Evolutionary conservation across 2,888 invertebrate genomes (phyloP).

Genomic region (Protophormia terraenovae): DNA sequence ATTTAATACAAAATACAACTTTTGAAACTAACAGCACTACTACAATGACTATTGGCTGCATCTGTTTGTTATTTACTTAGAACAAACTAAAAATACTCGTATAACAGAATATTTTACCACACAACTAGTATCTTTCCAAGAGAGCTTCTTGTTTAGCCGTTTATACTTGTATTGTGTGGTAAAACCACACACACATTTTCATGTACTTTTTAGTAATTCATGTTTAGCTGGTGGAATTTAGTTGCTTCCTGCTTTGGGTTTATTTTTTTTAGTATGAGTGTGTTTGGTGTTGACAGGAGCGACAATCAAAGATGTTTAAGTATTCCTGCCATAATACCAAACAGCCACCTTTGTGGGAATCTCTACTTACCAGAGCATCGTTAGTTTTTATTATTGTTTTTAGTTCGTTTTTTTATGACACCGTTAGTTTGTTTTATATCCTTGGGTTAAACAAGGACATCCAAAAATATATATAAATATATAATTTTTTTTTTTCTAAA

Average conservation of each 20-base stretch:
- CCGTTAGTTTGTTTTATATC: conserved; percentile 61
- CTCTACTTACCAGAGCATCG: background rate
- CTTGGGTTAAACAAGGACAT: conserved; percentile 62
- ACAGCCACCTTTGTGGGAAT: conserved; percentile 49
- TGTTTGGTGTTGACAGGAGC: conserved; percentile 50
- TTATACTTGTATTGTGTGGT: conserved; percentile 11
- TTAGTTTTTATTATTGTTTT: background rate
- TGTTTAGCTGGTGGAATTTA: conserved; percentile 22
- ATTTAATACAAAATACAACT: conserved; percentile 40
- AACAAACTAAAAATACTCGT: background rate
- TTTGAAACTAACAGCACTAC: background rate
- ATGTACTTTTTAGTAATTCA: background rate
- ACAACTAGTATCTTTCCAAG: background rate
- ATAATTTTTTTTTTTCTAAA: too few species aligned
- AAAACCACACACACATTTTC: background rate
- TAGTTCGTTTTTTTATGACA: conserved; percentile 12
- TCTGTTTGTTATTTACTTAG: conserved; percentile 51
- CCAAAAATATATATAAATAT: too few species aligned
- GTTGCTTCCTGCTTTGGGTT: background rate
- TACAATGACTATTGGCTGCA: background rate
- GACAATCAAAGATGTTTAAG: conserved; percentile 45
- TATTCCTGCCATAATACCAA: conserved; percentile 5
- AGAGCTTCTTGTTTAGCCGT: conserved; percentile 18
- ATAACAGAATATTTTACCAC: background rate
- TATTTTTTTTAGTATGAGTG: conserved; percentile 10